Base-by-base conservation (phyloP, 1,140 invertebrate species). In the Prorops nasuta region DNA sequence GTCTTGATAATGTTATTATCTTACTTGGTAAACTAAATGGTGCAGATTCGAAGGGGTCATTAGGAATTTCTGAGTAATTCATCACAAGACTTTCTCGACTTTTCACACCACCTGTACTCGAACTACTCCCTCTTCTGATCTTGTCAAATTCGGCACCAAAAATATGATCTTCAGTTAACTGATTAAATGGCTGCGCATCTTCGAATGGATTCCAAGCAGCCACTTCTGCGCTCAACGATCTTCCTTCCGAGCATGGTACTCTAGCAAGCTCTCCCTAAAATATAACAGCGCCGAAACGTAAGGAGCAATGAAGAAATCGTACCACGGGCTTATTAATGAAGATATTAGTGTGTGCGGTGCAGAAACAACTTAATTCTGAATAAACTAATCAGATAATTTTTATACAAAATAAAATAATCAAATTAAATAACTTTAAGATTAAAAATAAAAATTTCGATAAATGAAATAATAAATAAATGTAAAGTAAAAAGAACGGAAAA, bases 121-220 rank as follows among this genome's bases (percentile, higher is more conserved):
- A 89, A 73, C 90, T 88, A 49, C 88, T 91, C 44, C 87, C 85
- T 62, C 87, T 80, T 62, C 90, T 78, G 61, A 92, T 89, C 74
- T 88, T 89, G 66, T 92, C 90, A 72, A 92, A 92, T 75, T 92
- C 90, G 18, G 87, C 88, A 45, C 90, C 90, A 75, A 92, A 92
- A 58, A 91, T 85, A 59, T 89, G 84, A 79, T 92, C 90, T 63
- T 92, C 91, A 1, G 86, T 87, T 71, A 90, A 81, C 61, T 86
- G 82, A 68, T 81, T 84, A 67, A 91, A 91, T n/a, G 83, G 82
- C 21, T 81, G 76, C 39, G 81, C 76, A 64, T 89, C 86, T 63
- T 86, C 87, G 64, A 92, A 92, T 16, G 90, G 90, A 80, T 92
- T 92, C 89, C 89, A 92, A 54, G 87, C 84, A 2, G 80, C 79